Base-by-base conservation (phyloP, 2,113 vertebrate genomes). In the Mionectes macconnelli region DNA sequence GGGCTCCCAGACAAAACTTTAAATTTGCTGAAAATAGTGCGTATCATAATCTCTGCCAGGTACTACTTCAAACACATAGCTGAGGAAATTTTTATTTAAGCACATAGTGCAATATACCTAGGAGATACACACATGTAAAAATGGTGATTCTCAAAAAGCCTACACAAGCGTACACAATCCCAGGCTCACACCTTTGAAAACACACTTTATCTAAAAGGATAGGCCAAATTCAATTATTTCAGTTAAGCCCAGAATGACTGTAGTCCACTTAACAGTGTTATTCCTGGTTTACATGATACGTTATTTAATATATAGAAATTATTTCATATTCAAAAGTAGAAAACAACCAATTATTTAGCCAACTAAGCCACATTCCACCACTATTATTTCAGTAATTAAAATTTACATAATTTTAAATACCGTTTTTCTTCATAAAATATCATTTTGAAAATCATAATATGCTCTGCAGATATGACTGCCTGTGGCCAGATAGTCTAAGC, bases 401-500 rank as follows among this genome's bases (percentile, higher is more conserved):
- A 93, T 59, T 25, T 69, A 78, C 40, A 8, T 94, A 53, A 56
- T 94, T 92, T 91, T 78, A 68, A 95, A 91, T 73, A 94, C 33
- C 66, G 75, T 69, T 96, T 92, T 97, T 97, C 83, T 89, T 94
- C 68, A 95, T 74, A 94, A 97, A 97, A 83, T 52, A 96, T 78
- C 89, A 86, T 73, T 95, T 93, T 66, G 62, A 78, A 96, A 97
- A 95, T 87, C 55, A 60, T 95, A 97, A 95, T 96, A 92, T 95
- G 91, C 87, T 97, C 87, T 96, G 76, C 91, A 98, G 91, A 96
- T 94, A 94, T 30, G 89, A 95, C 74, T 96, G 97, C 95, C 98
- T 96, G 87, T 93, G 95, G 97, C 94, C 95, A 98, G 93, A 96
- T 6, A 97, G 82, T 75, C 76, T 84, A 95, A 96, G 86, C 87